These are phyloP conservation scores for Nerophis ophidion DNA, from an alignment of 2,113 vertebrate genomes.

Conservation along the genomic window DNA sequence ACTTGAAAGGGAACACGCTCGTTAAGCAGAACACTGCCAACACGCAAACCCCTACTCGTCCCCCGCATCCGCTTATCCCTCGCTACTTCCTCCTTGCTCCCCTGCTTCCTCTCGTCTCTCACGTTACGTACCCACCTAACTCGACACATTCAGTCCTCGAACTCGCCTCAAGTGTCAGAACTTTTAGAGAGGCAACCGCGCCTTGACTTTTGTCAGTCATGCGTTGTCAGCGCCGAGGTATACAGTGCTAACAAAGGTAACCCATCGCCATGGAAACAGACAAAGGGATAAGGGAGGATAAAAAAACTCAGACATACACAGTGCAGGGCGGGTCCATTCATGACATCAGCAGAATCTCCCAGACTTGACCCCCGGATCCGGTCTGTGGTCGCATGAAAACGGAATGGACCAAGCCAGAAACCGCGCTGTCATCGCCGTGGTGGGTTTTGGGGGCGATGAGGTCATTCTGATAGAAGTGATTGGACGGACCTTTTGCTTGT, in stretches of 20 bases:
- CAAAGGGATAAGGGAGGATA: conserved; percentile 13
- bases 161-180: not conserved
- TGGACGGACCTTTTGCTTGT: not conserved
- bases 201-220: not conserved
- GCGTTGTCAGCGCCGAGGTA: not conserved
- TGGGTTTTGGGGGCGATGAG: conserved; percentile 38
- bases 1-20: conserved; percentile 19
- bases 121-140: not conserved
- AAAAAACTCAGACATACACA: not conserved
- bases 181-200: no score
- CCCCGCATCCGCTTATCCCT: not conserved
- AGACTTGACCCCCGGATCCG: conserved; percentile 27
- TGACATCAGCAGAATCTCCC: conserved; percentile 48
- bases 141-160: not conserved
- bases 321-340: conserved; percentile 6
- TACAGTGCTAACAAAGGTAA: conserved; percentile 14
- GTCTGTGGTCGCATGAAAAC: conserved; percentile 32
- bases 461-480: conserved; percentile 27
- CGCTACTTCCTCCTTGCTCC: no score
- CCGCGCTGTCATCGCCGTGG: conserved; percentile 17
- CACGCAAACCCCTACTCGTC: conserved; percentile 33
- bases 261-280: conserved; percentile 13
- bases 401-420: conserved; percentile 6
- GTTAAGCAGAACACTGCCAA: conserved; percentile 33
- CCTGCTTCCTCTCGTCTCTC: conserved; percentile 16